phyloP scores from a whole-genome alignment of 2,113 vertebrate genomes.

The Pollimyrus isidori region DNA sequence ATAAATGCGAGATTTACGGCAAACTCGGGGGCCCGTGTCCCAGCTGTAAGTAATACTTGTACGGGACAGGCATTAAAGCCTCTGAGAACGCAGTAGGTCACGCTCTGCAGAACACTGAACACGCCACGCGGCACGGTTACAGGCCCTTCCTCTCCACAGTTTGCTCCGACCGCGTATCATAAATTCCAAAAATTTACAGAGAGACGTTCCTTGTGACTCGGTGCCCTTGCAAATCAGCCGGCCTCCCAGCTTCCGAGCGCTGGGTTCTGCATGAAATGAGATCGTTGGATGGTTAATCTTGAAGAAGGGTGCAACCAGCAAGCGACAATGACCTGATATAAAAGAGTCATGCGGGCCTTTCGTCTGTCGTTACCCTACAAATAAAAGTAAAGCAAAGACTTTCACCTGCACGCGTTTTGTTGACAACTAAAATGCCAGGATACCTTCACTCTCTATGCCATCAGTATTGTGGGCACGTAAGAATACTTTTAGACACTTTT shows the following conservation, averaged over 20 bases:
- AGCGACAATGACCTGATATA: neutral
- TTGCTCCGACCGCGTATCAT: constrained; percentile 28
- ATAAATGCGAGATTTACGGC: constrained; percentile 51
- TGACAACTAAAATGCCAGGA: neutral
- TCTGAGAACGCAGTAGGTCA: constrained; percentile 33
- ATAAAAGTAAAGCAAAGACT: neutral
- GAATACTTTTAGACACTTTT: neutral
- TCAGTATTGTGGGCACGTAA: neutral
- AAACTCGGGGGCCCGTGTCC: constrained; percentile 28
- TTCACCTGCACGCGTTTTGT: neutral
- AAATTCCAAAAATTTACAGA: constrained; percentile 33
- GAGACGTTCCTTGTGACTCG: constrained; percentile 25
- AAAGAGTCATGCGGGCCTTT: neutral
- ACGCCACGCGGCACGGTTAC: neutral
- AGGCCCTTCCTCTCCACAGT: constrained; percentile 26
- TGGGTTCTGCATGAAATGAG: constrained; percentile 38
- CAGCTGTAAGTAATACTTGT: constrained; percentile 50
- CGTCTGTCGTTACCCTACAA: neutral
- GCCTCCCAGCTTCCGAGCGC: constrained; percentile 3
- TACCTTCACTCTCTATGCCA: neutral
- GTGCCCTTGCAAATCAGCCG: constrained; percentile 25
- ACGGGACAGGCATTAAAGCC: constrained; percentile 39
- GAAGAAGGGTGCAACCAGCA: constrained; percentile 14
- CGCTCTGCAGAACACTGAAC: constrained; percentile 21
- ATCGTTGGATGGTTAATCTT: constrained; percentile 12